These are phyloP conservation scores for Acrobasis suavella DNA, from an alignment of 2,888 invertebrate species.

Conservation along the genomic window DNA sequence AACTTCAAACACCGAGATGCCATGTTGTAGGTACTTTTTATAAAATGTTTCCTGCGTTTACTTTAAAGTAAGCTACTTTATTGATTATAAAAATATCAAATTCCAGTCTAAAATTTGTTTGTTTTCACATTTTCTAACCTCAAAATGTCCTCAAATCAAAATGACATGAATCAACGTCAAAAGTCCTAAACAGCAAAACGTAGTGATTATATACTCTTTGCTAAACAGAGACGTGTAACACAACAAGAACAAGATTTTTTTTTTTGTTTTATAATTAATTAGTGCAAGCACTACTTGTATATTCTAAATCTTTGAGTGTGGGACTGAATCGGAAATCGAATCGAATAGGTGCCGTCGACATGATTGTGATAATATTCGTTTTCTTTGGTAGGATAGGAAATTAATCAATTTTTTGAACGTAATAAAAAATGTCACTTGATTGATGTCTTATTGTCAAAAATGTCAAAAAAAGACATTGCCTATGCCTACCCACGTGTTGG, in stretches of 20 bases:
- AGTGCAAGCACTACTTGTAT: too few relatives aligned
- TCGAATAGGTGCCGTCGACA: too few relatives aligned
- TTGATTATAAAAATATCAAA: background rate
- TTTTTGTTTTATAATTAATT: too few relatives aligned
- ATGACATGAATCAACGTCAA: background rate
- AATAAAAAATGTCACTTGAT: background rate
- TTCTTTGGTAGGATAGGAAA: background rate
- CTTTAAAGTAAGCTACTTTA: background rate
- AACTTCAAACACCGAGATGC: slow-evolving; percentile 52
- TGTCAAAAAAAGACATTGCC: background rate
- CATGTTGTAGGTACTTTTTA: slow-evolving; percentile 39
- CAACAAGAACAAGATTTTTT: background rate
- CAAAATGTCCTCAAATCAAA: background rate
- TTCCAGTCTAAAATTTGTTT: background rate
- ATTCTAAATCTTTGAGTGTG: too few relatives aligned
- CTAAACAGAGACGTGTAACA: too few relatives aligned
- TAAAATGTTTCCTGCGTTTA: background rate
- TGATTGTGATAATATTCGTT: too few relatives aligned
- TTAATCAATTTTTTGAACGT: background rate
- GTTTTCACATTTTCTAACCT: slow-evolving; percentile 3
- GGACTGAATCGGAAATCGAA: too few relatives aligned
- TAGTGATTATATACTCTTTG: too few relatives aligned
- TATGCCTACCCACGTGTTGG: slow-evolving; percentile 25
- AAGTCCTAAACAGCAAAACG: too few relatives aligned
- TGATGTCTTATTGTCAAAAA: background rate